These are phyloP conservation scores for Podarcis siculus DNA, from an alignment of 2,797 vertebrate species.

Conservation along the genomic window DNA sequence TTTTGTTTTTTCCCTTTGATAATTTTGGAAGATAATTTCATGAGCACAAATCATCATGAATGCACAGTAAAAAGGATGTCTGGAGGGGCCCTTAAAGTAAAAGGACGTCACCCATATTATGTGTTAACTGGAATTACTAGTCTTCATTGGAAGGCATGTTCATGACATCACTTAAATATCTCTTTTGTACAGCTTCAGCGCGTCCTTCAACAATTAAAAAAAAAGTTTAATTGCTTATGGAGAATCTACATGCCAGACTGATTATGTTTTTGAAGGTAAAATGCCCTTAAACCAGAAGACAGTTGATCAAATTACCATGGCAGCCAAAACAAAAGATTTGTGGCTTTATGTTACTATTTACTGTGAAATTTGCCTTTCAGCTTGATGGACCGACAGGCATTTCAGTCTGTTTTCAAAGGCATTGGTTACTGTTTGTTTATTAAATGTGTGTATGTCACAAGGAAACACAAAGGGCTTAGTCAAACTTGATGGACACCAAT, in stretches of 20 bases:
- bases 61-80: no score
- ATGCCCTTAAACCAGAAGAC: conserved; percentile 13
- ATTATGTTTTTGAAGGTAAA: neutral
- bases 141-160: neutral
- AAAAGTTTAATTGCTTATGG: neutral
- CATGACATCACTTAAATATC: neutral
- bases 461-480: neutral
- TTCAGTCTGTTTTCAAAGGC: neutral
- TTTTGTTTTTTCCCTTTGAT: no score
- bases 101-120: neutral
- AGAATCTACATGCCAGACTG: neutral
- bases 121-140: neutral
- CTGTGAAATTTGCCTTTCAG: conserved; percentile 40
- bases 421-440: conserved; percentile 42
- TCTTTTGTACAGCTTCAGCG: conserved; percentile 18
- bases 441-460: conserved; percentile 26
- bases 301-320: neutral
- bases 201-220: conserved; percentile 1
- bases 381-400: conserved; percentile 4
- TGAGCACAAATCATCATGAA: no score
- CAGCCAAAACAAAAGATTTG: neutral
- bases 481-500: conserved; percentile 31
- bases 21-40: no score
- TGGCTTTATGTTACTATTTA: conserved; percentile 39
- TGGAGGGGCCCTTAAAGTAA: neutral